phyloP scores from a whole-genome alignment of 2,888 invertebrate genomes.

The Lepidochrysops patricia region DNA sequence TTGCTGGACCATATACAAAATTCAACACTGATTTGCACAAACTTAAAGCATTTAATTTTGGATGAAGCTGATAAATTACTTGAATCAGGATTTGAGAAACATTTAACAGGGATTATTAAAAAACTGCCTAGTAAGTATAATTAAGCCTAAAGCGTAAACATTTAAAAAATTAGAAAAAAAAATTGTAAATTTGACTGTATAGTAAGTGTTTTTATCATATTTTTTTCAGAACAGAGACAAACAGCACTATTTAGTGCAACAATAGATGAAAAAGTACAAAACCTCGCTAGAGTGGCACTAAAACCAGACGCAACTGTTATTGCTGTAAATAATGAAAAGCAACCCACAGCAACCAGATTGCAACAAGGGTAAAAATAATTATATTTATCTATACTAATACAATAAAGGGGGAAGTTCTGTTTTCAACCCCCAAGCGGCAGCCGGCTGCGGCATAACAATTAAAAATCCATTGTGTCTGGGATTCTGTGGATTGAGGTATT shows the following conservation, averaged over 20 bases:
- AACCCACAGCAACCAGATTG: slow-evolving; percentile 84
- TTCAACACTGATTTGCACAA: slow-evolving; percentile 80
- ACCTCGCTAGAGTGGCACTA: slow-evolving; percentile 87
- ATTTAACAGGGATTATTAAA: slow-evolving; percentile 92
- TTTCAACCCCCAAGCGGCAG: too few relatives aligned
- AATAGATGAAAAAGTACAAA: slow-evolving; percentile 92
- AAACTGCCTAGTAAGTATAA: slow-evolving; percentile 79
- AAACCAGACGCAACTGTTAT: slow-evolving; percentile 92
- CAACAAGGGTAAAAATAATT: slow-evolving; percentile 77
- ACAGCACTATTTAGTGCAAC: slow-evolving; percentile 99
- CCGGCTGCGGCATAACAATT: too few relatives aligned
- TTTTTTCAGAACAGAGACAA: slow-evolving; percentile 85
- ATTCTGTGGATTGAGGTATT: too few relatives aligned
- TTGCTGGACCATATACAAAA: slow-evolving; percentile 94
- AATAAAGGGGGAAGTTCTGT: not conserved
- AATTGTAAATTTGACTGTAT: not conserved
- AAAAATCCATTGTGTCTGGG: too few relatives aligned
- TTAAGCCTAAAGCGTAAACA: too few relatives aligned
- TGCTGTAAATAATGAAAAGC: slow-evolving; percentile 84
- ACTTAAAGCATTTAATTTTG: slow-evolving; percentile 91
- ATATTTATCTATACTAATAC: not conserved
- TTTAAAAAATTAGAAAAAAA: too few relatives aligned
- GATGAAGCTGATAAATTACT: slow-evolving; percentile 97
- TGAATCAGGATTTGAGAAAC: slow-evolving; percentile 96
- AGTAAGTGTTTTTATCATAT: not conserved